Base-by-base conservation (phyloP, 2,113 vertebrate species). In the Tenrec ecaudatus region DNA sequence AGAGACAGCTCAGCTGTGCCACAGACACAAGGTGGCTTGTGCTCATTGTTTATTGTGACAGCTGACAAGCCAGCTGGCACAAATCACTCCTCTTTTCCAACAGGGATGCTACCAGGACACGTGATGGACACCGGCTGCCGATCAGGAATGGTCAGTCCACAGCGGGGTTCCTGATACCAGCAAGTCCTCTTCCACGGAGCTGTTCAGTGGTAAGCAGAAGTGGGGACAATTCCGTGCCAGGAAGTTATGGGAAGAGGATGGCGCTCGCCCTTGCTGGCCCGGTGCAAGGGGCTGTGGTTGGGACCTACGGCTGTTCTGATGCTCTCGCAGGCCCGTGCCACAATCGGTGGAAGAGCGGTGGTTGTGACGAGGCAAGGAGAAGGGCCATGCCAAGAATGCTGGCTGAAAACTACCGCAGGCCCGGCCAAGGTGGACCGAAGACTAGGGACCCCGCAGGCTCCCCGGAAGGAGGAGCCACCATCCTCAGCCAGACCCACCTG, bases 61-160 rank as follows among this genome's bases (percentile, higher is more conserved):
- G 93, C 93, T 95, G 93, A 97, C 94, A 82, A 96, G 91, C 94
- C 95, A 96, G 93, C 96, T 97, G 96, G 97, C 95, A 94, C 23
- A 11, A 86, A 97, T 88, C 93, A 94, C 86, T 95, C 95, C 94
- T 96, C 69, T 78, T 64, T 93, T 95, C 88, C 92, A 97, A 85
- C 36, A 78, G 76, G 91, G 91, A 94, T 1, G 36, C 82, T 79
- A 92, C 89, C 76, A 94, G 85, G 95, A 95, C 95, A 95, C 9
- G 27, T 90, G 88, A 96, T 88, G 96, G 95, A 93, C 15, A 7
- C 93, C 79, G 94, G 88, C 85, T 96, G 96, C 80, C 16, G 6
- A 73, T 95, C 80, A 96, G 82, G 78, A 80, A 92, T 92, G 93
- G 88, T 47, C 29, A 71, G 88, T 12, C 68, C 20, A 0, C 36